Conservation (phyloP, 2,113 vertebrate species). For the Myodes glareolus region DNA sequence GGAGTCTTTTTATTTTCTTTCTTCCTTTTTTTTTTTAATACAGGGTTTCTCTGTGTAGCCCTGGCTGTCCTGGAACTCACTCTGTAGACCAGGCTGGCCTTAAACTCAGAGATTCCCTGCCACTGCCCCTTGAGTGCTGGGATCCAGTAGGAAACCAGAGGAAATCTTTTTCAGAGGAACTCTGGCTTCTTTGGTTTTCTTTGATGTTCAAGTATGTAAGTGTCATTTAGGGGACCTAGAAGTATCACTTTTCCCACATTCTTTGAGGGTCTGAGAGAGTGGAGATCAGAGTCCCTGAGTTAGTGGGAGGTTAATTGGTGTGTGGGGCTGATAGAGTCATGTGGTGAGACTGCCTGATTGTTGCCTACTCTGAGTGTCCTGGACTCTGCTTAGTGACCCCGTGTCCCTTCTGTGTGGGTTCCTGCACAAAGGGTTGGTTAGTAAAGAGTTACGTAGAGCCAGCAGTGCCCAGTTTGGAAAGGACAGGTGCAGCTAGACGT, state of each 20-base stretch:
- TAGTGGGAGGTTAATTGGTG: neutral
- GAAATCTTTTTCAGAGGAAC: constrained; percentile 22
- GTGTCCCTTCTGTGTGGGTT: neutral
- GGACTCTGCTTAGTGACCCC: neutral
- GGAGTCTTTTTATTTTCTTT: neutral
- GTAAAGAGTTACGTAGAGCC: neutral
- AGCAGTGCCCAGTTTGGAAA: neutral
- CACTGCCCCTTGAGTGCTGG: neutral
- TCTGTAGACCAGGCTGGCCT: neutral
- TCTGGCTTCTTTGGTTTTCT: neutral
- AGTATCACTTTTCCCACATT: neutral
- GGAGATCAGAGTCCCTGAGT: neutral
- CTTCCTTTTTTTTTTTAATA: neutral
- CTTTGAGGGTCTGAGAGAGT: neutral
- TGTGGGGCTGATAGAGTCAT: neutral
- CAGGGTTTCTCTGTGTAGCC: neutral
- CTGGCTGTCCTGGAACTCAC: neutral
- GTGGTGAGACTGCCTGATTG: neutral
- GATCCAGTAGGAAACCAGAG: neutral
- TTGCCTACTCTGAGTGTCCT: neutral
- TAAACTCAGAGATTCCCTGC: neutral
- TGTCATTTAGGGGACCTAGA: neutral
- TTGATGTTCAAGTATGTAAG: neutral
- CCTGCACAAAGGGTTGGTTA: neutral
- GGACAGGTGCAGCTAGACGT: neutral